A percentile compares a stretch with the other conserved stretches of the same genome.
These are phyloP conservation scores for Lycocerus yunnanus DNA, from an alignment of 2,888 invertebrate species.

Conservation along the genomic window DNA sequence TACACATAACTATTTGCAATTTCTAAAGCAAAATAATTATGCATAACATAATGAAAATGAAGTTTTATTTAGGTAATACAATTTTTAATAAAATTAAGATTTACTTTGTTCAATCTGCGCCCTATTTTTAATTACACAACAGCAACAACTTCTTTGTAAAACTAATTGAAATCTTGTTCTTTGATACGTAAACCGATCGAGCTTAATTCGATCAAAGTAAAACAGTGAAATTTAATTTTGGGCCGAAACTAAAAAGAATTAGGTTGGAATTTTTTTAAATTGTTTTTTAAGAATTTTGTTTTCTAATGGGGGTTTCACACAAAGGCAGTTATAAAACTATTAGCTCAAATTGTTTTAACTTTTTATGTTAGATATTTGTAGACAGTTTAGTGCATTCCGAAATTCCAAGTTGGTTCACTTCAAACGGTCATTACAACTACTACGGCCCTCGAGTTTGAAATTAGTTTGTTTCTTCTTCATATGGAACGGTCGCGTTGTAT, in stretches of 20 bases:
- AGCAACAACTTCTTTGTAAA: conserved; percentile 30
- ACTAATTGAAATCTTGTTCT: conserved; percentile 36
- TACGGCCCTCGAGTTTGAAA: conserved; percentile 21
- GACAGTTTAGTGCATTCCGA: conserved; percentile 36
- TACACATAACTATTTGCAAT: no score
- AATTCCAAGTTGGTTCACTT: conserved; percentile 24
- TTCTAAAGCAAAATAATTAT: not conserved
- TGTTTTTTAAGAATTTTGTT: not conserved
- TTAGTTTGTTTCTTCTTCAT: conserved; percentile 8
- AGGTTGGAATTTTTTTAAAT: not conserved
- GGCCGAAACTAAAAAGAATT: not conserved
- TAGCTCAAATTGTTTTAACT: conserved; percentile 46
- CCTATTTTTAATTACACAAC: conserved; percentile 32
- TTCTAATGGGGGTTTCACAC: conserved; percentile 19
- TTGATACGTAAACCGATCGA: conserved; percentile 35
- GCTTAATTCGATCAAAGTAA: conserved; percentile 21
- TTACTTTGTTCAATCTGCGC: conserved; percentile 12
- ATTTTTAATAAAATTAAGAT: not conserved
- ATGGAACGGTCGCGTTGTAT: not conserved
- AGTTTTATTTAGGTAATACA: not conserved
- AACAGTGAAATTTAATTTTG: conserved; percentile 3
- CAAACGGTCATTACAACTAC: conserved; percentile 34
- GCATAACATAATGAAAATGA: not conserved
- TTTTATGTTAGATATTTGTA: conserved; percentile 41
- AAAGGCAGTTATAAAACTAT: conserved; percentile 48